Base-by-base conservation (phyloP, 1,140 invertebrate species). In the Triops longicaudatus region DNA sequence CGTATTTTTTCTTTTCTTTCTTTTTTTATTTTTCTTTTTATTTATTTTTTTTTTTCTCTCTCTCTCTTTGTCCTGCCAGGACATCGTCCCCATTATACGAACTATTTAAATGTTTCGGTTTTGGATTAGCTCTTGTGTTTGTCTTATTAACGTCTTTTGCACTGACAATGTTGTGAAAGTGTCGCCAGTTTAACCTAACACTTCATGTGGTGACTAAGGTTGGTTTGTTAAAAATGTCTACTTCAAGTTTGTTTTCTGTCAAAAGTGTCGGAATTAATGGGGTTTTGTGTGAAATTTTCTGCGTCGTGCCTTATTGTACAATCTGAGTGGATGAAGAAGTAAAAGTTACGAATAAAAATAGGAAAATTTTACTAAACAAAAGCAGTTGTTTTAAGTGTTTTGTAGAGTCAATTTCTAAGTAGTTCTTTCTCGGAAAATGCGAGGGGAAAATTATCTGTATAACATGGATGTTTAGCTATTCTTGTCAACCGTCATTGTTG, bases 381-480 rank as follows among this genome's bases (percentile, higher is more conserved):
- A 22, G 10, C 50, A 6, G 22, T 63, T 63, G 50, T 63, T 22
- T n/a, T 63, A n/a, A n/a, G 50, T 63, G 50, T 63, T 22, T 37
- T 17, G 43, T 44, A 12, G 43, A 44, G 43, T 44, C 17, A 17
- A 17, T 44, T 7, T 44, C 17, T 17, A 12, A 12, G 11, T 44
- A 44, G 9, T 44, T 44, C 17, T 44, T 44, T 44, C 11, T 1
- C 43, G 17, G 43, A 44, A 17, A 44, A 63, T 12, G 50, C 17
- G 50, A 63, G 17, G 50, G 50, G 50, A n/a, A 63, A 63, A 63
- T 63, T 63, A 63, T 63, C 50, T 22, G 50, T 63, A 63, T 63
- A 63, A 22, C n/a, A 22, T 22, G 17, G 50, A 14, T 63, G 50
- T 63, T 63, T 63, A n/a, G 50, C 50, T 63, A 2, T 63, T 63